Percentiles rank a stretch among this genome's conserved stretches.
Evolutionary conservation across 2,797 vertebrate genomes (phyloP).

Genomic region (Anguilla obscura): DNA sequence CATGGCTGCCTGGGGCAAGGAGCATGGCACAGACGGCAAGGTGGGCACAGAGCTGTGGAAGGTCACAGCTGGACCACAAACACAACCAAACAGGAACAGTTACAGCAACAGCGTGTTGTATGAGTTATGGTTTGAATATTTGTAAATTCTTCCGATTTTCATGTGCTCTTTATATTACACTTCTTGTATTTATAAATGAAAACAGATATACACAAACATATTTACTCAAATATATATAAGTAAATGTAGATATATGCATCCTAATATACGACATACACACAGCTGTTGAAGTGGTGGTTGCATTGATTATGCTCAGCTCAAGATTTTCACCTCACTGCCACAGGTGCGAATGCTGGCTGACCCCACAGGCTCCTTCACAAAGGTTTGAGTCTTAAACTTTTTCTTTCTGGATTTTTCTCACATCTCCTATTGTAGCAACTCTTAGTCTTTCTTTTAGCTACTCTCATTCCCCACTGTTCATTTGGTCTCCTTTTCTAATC

Average conservation of each 20-base stretch:
- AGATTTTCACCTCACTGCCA: slow-evolving; percentile 16
- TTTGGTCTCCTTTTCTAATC: background rate
- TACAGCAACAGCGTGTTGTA: background rate
- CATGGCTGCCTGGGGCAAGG: slow-evolving; percentile 83
- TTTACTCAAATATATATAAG: background rate
- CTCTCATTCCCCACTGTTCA: background rate
- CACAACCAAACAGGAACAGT: background rate
- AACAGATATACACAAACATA: background rate
- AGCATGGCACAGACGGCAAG: slow-evolving; percentile 79
- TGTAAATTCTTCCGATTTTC: background rate
- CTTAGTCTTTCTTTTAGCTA: background rate
- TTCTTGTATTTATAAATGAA: background rate
- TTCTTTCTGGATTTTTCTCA: background rate
- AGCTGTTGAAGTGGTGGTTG: background rate
- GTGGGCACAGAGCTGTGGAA: slow-evolving; percentile 54
- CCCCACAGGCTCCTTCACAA: slow-evolving; percentile 82
- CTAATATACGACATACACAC: background rate
- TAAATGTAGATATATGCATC: background rate
- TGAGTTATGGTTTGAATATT: background rate
- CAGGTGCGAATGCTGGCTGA: slow-evolving; percentile 89
- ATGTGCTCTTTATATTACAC: background rate
- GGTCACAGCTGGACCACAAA: background rate
- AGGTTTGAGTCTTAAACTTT: slow-evolving; percentile 65
- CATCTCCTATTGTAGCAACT: background rate
- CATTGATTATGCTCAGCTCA: slow-evolving; percentile 5